Evolutionary conservation across 1,140 invertebrate genomes (phyloP), one percentile per base, ranked within the genome.

Genomic region (Berghia stephanieae): DNA sequence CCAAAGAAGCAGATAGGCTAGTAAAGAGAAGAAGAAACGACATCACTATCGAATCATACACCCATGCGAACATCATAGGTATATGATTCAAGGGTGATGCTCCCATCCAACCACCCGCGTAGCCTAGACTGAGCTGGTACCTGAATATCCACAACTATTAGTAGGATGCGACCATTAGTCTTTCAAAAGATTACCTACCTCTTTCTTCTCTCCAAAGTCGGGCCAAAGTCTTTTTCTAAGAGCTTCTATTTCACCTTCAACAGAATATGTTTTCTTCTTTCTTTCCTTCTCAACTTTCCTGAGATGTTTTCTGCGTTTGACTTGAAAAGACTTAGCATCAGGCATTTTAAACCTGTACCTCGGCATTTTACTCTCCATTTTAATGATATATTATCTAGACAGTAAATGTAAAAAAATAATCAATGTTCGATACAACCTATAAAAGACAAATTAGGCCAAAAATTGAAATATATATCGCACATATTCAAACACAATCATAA

Each of bases 221-320:
- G 74, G 74, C 74, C 74, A 76, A 2, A 76, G 55, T 49, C 21
- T 67, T 36, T 24, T 42, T 18, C 13, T 76, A 21, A 76, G 27
- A 3, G 44, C 63, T 52, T 76, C 74, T 2, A 76, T 76, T 66
- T 76, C 74, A 38, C 40, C n/a, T 24, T 76, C 74, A 76, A 67
- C 74, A 5, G 57, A 44, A 34, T 67, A 6, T 49, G 38, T 44
- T 38, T 76, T 76, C 36, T 76, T 76, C 18, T 76, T 67, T 3
- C 74, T 38, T 49, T 76, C 68, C 27, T 76, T 63, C 24, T 76
- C 60, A n/a, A 76, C 68, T 76, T 76, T 76, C 27, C 40, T 76
- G 63, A 76, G 68, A 46, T 68, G 6, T 21, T 24, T 44, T n/a
- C 3, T 63, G 21, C 34, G 8, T 52, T 67, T 76, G 4, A 42